Evolutionary conservation across 1,140 invertebrate species (phyloP).

Genomic region (Gerris buenoi): DNA sequence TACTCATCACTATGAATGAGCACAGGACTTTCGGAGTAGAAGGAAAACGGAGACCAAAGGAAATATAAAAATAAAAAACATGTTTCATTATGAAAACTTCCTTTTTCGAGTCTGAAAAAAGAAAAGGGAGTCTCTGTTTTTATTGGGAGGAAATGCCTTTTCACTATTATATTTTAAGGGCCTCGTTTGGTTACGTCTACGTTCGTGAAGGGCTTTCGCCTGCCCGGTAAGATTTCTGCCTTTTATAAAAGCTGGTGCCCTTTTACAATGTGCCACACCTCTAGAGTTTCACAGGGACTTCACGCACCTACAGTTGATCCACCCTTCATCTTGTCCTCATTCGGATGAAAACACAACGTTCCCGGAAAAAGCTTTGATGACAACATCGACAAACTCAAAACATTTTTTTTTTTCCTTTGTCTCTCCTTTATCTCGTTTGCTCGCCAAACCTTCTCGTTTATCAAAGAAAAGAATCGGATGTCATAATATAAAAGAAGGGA

Average conservation of each 20-base stretch:
- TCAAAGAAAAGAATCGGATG: too few relatives aligned
- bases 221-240: background rate
- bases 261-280: background rate
- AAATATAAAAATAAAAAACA: background rate
- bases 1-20: background rate
- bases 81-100: background rate
- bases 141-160: background rate
- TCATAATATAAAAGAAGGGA: too few relatives aligned
- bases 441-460: too few relatives aligned
- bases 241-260: background rate
- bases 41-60: background rate
- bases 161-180: background rate
- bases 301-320: too few relatives aligned
- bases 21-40: background rate
- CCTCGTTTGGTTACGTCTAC: background rate
- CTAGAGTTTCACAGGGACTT: background rate
- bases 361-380: too few relatives aligned
- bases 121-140: background rate
- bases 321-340: too few relatives aligned
- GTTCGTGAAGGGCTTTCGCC: background rate
- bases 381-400: too few relatives aligned
- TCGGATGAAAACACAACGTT: too few relatives aligned
- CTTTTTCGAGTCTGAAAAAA: background rate
- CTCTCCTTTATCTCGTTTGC: too few relatives aligned
- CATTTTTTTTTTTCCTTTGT: too few relatives aligned